Conservation (phyloP, 2,113 vertebrate genomes). For the Eulacestoma nigropectus region DNA sequence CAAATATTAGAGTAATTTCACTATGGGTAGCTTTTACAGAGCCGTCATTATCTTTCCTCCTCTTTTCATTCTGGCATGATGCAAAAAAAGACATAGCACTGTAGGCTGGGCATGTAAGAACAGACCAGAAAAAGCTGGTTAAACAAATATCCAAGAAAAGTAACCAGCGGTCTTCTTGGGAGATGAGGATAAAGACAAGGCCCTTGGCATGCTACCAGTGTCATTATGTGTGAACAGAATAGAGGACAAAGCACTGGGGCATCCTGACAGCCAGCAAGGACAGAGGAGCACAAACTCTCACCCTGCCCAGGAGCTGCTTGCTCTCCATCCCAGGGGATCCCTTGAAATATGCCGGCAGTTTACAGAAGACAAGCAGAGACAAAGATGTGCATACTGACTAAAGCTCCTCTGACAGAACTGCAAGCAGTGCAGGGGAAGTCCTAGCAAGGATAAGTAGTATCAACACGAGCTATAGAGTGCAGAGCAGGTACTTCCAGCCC, state of each 20-base stretch:
- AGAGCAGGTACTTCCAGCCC: neutral
- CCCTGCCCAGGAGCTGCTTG: neutral
- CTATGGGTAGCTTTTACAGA: neutral
- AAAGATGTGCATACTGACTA: neutral
- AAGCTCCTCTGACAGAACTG: neutral
- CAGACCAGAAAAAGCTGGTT: neutral
- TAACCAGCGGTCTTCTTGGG: neutral
- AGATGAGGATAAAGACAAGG: neutral
- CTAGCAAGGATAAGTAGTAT: neutral
- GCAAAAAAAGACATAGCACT: neutral
- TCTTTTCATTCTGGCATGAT: neutral
- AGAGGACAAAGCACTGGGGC: neutral
- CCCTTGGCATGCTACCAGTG: neutral
- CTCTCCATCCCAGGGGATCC: neutral
- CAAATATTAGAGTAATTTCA: neutral
- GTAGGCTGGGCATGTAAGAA: neutral
- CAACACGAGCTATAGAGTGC: neutral
- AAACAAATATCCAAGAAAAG: neutral
- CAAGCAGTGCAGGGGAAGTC: fast-evolving
- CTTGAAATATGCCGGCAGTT: neutral
- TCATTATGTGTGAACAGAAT: neutral
- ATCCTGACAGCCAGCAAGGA: neutral
- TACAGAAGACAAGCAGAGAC: neutral
- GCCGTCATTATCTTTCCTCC: neutral
- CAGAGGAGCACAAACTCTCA: neutral